phyloP scores from a whole-genome alignment of 2,113 vertebrate species.

The Seriola rivoliana region DNA sequence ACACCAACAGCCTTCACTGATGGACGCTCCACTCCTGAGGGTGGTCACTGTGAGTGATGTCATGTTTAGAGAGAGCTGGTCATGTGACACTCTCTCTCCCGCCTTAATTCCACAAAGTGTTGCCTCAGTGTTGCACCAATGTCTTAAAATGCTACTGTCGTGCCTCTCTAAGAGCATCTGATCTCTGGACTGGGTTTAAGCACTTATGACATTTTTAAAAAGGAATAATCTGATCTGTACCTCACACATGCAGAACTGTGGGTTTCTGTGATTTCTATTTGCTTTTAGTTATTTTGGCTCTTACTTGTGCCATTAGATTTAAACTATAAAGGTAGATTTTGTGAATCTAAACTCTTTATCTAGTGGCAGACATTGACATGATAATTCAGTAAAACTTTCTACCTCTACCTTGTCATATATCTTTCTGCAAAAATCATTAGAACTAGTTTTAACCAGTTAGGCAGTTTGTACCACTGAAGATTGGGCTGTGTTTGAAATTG shows the following conservation, averaged over 20 bases:
- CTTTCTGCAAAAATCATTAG: conserved; percentile 65
- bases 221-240: conserved; percentile 65
- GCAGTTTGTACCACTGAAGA: conserved; percentile 60
- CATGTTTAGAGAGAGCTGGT: conserved; percentile 14
- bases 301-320: conserved; percentile 73
- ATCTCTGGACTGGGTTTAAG: conserved; percentile 74
- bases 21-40: not conserved
- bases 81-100: conserved; percentile 10
- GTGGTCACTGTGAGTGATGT: conserved; percentile 9
- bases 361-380: conserved; percentile 71
- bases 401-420: conserved; percentile 75
- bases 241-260: conserved; percentile 64
- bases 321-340: conserved; percentile 77
- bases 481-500: conserved; percentile 40
- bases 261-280: conserved; percentile 63
- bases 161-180: conserved; percentile 76
- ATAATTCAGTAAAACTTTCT: conserved; percentile 76
- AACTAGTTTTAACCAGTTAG: conserved; percentile 62
- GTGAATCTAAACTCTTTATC: conserved; percentile 71
- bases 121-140: conserved; percentile 69
- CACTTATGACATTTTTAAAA: conserved; percentile 77
- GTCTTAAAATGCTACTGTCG: conserved; percentile 81
- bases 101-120: conserved; percentile 59
- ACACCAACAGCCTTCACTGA: not conserved
- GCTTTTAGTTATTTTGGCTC: conserved; percentile 71